Evolutionary conservation across 2,888 invertebrate species (phyloP), one percentile per base, ranked within the genome.

Genomic region (Deilephila porcellus): DNA sequence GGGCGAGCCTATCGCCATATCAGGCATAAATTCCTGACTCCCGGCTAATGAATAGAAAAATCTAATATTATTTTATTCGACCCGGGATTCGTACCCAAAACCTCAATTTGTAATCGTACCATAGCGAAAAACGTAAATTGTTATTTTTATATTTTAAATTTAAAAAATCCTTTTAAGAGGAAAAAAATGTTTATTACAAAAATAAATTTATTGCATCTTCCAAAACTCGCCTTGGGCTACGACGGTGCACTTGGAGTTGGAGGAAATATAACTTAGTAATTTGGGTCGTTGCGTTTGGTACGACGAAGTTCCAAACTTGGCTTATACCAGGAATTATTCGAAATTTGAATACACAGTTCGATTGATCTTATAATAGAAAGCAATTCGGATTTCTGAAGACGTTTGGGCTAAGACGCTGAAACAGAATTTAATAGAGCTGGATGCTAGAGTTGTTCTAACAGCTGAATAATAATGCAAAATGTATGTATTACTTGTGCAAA

Each of bases 301-400:
- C 64, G 45, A 25, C 25, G 67, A 52, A 67, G 67, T 67, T 67
- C 45, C 52, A 67, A 67, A 67, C 67, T 67, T 52, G 25, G 52
- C 25, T 67, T 67, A 67, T 29, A 45, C 45, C 25, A 45, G 52
- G 29, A 25, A 67, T 67, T 67, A 67, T 67, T 67, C 52, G 14
- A 52, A 25, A 67, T 64, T 64, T 64, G 64, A 64, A 64, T 67
- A 67, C 25, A 67, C 67, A 52, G 67, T 67, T 67, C 67, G 20
- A 67, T 67, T 67, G 67, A 52, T 67, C 67, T 67, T 52, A 25
- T 67, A 67, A 67, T 67, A 25, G 67, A 67, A 67, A 67, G 52
- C 67, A 67, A 52, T 67, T 67, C 25, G 17, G 25, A 52, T 37
- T 64, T 11, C 20, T 11, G 25, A 45, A 45, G 67, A 52, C 52